Conservation (phyloP, 2,113 vertebrate species). For the Amphiprion percula region DNA sequence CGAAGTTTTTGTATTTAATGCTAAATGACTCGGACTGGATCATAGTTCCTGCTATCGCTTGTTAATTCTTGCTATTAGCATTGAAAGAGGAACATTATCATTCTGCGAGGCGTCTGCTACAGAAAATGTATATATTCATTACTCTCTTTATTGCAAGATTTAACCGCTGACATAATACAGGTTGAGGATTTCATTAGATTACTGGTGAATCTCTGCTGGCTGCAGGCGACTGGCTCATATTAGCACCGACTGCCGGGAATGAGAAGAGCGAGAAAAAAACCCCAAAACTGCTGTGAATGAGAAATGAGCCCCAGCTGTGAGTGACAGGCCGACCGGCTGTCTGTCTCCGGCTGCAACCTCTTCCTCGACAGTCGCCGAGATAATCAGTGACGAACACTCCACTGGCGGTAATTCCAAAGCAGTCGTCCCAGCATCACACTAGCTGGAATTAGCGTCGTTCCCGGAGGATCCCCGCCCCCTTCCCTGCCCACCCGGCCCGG, state of each 20-base stretch:
- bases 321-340: constrained; percentile 28
- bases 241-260: not conserved
- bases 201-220: not conserved
- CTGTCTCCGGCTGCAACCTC: constrained; percentile 35
- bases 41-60: no score
- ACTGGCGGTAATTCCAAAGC: constrained; percentile 50
- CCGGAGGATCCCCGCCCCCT: constrained; percentile 35
- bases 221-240: constrained; percentile 6
- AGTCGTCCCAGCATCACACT: constrained; percentile 39
- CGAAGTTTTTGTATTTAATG: no score
- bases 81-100: no score
- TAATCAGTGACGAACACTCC: constrained; percentile 52
- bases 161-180: constrained; percentile 12
- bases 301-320: constrained; percentile 35
- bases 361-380: constrained; percentile 50
- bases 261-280: not conserved
- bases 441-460: constrained; percentile 74
- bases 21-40: no score
- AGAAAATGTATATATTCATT: constrained; percentile 12
- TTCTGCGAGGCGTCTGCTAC: no score
- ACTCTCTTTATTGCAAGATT: constrained; percentile 21
- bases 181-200: constrained; percentile 38
- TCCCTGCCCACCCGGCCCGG: constrained; percentile 31
- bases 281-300: not conserved
- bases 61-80: no score